Base-by-base conservation (phyloP, 2,113 vertebrate species). In the Xyrauchen texanus region DNA sequence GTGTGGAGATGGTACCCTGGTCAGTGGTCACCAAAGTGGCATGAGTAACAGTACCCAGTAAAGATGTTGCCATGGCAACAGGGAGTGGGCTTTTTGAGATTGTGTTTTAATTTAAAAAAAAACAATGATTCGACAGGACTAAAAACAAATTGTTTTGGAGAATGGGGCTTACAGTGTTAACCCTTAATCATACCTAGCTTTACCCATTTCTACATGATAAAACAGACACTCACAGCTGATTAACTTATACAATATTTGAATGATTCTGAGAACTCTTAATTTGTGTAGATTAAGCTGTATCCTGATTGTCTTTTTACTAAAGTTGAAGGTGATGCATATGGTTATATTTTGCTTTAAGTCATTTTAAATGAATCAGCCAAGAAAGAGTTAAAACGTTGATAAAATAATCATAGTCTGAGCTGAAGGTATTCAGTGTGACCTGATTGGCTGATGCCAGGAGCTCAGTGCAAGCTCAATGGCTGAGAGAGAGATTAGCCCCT, bases 381-480 rank as follows among this genome's bases (percentile, higher is more conserved):
- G 67, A 82, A 81, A 68, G 81, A 77, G 89, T 90, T 92, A 84
- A 85, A 9, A 87, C 87, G 15, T 79, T 83, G 86, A 87, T 88
- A 88, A 85, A 86, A 89, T 84, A 61, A 72, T 78, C 47, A 61
- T 76, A 82, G 78, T 79, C 69, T 78, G 76, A 55, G 13, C 57
- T 82, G 81, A 81, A 81, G 68, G 70, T 3, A 11, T 79, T 68
- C 67, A 52, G 82, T 80, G 46, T 53, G 69, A 53, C 79, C 78
- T 83, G 74, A 91, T 89, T 91, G 88, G 90, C 88, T 84, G 78
- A 44, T 77, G 81, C 66, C 52, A 60, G 57, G 81, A 12, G 62
- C 82, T 84, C 62, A 81, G 71, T 34, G 82, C 83, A 60, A 86
- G 80, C 78, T 82, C 71, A 87, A 81, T 88, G 85, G 85, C 66